These are phyloP conservation scores for Lepeophtheirus nordmannii DNA, from an alignment of 2,888 invertebrate species.

Conservation along the genomic window DNA sequence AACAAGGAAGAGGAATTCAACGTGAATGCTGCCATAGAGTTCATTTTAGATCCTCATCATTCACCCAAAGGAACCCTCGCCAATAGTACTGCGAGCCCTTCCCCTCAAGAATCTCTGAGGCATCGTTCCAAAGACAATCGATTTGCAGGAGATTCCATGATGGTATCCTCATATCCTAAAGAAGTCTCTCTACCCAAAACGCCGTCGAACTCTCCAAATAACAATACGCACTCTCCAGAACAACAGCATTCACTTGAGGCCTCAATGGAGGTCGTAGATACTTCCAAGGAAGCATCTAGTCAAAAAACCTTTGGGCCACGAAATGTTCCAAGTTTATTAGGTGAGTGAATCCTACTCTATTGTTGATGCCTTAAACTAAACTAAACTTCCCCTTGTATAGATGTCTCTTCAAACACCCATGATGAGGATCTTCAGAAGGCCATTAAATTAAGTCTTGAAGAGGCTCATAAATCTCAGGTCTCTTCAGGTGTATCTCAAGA, in stretches of 20 bases:
- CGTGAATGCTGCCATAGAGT: background rate
- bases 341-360: no score
- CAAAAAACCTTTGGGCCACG: no score
- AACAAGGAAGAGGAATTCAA: background rate
- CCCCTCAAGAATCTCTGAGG: background rate
- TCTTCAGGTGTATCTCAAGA: slow-evolving; percentile 28
- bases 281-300: background rate
- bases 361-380: no score
- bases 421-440: slow-evolving; percentile 36
- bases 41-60: background rate
- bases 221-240: background rate
- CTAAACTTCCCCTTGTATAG: background rate
- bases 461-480: slow-evolving; percentile 25
- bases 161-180: no score
- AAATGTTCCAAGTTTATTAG: no score
- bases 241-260: background rate
- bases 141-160: background rate
- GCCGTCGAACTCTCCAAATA: background rate
- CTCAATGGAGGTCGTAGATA: background rate
- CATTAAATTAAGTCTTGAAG: slow-evolving; percentile 35
- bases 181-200: background rate
- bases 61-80: background rate
- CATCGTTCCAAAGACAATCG: background rate
- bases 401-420: background rate
- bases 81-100: no score